These are phyloP conservation scores for Apotomis betuletana DNA, from an alignment of 2,888 invertebrate species.

Conservation along the genomic window DNA sequence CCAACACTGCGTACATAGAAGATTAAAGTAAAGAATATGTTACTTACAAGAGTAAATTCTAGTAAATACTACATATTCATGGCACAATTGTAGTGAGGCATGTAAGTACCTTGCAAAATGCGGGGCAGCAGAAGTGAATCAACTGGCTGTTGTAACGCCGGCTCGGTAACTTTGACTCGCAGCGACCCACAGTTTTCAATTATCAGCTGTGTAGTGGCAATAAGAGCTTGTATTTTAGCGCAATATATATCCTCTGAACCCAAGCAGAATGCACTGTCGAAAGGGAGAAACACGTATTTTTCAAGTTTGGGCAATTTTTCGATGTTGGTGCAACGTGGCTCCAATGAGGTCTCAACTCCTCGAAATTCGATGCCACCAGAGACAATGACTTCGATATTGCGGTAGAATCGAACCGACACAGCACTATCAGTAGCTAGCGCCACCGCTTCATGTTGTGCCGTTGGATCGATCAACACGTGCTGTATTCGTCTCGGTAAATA, in stretches of 20 bases:
- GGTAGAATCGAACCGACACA: too few relatives aligned
- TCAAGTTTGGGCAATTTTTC: conserved; percentile 93
- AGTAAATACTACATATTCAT: not conserved
- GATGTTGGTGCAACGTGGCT: conserved; percentile 90
- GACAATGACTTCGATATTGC: too few relatives aligned
- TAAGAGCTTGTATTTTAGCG: conserved; percentile 85
- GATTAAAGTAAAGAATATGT: too few relatives aligned
- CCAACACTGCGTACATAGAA: conserved; percentile 75
- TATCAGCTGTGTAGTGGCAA: conserved; percentile 60
- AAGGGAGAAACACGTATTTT: conserved; percentile 91
- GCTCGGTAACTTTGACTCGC: conserved; percentile 91
- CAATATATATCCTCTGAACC: conserved; percentile 84
- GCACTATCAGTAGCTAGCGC: too few relatives aligned
- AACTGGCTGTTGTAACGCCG: conserved; percentile 83
- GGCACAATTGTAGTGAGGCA: too few relatives aligned
- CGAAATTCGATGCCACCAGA: too few relatives aligned
- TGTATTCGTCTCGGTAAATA: too few relatives aligned
- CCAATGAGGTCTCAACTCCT: conserved; percentile 55
- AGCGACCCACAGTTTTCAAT: conserved; percentile 61
- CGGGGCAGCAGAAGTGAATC: conserved; percentile 86
- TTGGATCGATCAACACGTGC: too few relatives aligned
- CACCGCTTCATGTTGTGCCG: too few relatives aligned
- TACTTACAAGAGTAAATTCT: not conserved
- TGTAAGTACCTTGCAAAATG: conserved; percentile 66
- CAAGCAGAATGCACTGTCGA: conserved; percentile 76